Percentiles rank a stretch among this genome's conserved stretches.
These are phyloP conservation scores for Gopherus flavomarginatus DNA, from an alignment of 2,113 vertebrate species.

Conservation along the genomic window DNA sequence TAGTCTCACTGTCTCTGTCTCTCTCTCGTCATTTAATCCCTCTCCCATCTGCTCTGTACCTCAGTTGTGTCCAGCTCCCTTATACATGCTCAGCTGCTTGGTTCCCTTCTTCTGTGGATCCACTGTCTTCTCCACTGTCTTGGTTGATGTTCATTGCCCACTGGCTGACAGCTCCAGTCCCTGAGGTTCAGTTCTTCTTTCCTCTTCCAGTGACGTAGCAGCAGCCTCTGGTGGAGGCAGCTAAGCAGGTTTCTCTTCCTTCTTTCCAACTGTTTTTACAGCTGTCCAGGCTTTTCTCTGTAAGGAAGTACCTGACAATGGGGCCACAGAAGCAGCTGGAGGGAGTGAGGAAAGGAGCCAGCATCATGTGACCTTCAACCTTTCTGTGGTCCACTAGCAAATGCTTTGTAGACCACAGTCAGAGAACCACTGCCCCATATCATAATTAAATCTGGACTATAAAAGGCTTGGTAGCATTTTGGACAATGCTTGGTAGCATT, in stretches of 20 bases:
- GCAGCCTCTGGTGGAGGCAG: background rate
- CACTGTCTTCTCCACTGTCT: background rate
- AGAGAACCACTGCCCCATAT: background rate
- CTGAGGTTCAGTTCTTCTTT: background rate
- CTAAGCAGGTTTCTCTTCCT: slow-evolving; percentile 4
- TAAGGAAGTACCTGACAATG: background rate
- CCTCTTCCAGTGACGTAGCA: fast-evolving
- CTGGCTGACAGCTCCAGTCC: background rate
- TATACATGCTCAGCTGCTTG: background rate
- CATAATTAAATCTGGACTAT: fast-evolving
- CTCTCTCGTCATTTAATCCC: background rate
- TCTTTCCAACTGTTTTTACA: background rate
- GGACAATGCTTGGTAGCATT: background rate
- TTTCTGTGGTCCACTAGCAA: background rate
- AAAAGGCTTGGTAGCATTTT: background rate
- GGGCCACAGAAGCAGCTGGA: background rate
- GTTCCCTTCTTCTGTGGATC: background rate
- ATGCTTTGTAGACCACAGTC: fast-evolving
- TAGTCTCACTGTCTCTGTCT: background rate
- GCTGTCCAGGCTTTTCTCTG: background rate
- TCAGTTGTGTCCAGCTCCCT: background rate
- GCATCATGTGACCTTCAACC: background rate
- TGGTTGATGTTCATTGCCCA: background rate
- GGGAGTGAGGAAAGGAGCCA: fast-evolving
- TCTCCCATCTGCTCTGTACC: background rate